Conservation (phyloP, 2,888 invertebrate genomes). For the Conomelus anceps region DNA sequence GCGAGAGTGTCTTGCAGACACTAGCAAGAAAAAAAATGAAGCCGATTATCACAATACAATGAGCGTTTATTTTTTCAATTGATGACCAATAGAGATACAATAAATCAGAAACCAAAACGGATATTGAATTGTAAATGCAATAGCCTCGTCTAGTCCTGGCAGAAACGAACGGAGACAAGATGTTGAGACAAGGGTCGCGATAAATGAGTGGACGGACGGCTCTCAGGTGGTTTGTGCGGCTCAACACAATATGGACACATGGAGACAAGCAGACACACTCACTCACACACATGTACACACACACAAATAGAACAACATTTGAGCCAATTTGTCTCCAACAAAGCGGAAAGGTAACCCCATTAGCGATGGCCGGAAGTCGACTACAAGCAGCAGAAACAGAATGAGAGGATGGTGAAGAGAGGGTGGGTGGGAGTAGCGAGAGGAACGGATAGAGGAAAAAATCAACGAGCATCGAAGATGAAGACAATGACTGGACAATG, state of each 20-base stretch:
- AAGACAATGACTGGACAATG: conserved; percentile 13
- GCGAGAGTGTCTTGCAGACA: too few relatives aligned
- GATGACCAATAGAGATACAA: neutral
- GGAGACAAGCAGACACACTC: neutral
- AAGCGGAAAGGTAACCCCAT: conserved; percentile 13
- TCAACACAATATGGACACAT: neutral
- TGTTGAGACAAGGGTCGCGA: neutral
- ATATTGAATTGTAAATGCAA: neutral
- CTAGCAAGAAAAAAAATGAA: neutral
- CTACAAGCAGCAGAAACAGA: neutral
- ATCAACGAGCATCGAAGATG: neutral
- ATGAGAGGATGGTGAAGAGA: too few relatives aligned
- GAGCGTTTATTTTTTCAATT: neutral
- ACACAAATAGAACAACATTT: neutral
- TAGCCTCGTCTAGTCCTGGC: neutral
- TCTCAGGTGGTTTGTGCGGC: neutral
- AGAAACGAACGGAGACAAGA: too few relatives aligned
- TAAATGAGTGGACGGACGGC: neutral
- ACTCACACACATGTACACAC: neutral
- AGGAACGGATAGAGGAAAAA: neutral
- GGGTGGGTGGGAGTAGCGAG: neutral
- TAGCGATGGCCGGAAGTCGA: conserved; percentile 7
- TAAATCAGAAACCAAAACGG: neutral
- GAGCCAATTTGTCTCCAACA: conserved; percentile 11
- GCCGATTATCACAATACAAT: neutral